phyloP scores from a whole-genome alignment of 1,140 invertebrate genomes.

The Drosophila chauvacae region DNA sequence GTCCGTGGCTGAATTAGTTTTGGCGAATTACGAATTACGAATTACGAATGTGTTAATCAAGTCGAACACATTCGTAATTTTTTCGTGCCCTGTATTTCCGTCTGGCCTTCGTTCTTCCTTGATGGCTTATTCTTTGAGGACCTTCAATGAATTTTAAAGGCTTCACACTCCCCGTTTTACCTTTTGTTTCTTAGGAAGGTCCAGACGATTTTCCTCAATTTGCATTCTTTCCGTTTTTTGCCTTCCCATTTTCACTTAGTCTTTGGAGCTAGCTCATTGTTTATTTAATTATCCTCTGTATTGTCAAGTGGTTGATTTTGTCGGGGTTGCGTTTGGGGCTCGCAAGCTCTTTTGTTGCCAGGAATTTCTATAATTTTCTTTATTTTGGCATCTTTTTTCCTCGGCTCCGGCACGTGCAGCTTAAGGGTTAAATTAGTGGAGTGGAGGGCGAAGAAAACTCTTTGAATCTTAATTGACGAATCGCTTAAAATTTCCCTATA shows the following conservation, averaged over 20 bases:
- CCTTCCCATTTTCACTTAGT: slow-evolving; percentile 63
- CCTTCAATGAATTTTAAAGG: slow-evolving; percentile 73
- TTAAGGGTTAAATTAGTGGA: slow-evolving; percentile 43
- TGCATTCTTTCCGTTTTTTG: slow-evolving; percentile 58
- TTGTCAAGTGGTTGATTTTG: slow-evolving; percentile 77
- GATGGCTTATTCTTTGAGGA: slow-evolving; percentile 68
- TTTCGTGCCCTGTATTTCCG: slow-evolving; percentile 13
- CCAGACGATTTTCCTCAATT: slow-evolving; percentile 64
- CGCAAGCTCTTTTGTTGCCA: slow-evolving; percentile 35
- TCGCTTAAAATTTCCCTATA: slow-evolving; percentile 45
- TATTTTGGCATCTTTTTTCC: slow-evolving; percentile 25
- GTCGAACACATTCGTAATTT: slow-evolving; percentile 13
- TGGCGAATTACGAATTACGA: too few species aligned
- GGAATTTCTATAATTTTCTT: slow-evolving; percentile 44
- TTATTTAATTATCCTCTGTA: slow-evolving; percentile 81
- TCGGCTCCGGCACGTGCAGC: slow-evolving; percentile 58
- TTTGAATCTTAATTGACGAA: slow-evolving; percentile 77
- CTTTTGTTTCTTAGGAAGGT: slow-evolving; percentile 24
- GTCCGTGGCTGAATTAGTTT: slow-evolving; percentile 19
- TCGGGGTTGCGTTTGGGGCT: slow-evolving; percentile 41
- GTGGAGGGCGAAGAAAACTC: slow-evolving; percentile 17
- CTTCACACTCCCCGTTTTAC: slow-evolving; percentile 56
- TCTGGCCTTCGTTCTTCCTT: slow-evolving; percentile 10
- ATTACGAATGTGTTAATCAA: too few species aligned
- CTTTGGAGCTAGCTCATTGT: slow-evolving; percentile 71